Base-by-base conservation (phyloP, 2,888 invertebrate species). In the Drosophila borborema region DNA sequence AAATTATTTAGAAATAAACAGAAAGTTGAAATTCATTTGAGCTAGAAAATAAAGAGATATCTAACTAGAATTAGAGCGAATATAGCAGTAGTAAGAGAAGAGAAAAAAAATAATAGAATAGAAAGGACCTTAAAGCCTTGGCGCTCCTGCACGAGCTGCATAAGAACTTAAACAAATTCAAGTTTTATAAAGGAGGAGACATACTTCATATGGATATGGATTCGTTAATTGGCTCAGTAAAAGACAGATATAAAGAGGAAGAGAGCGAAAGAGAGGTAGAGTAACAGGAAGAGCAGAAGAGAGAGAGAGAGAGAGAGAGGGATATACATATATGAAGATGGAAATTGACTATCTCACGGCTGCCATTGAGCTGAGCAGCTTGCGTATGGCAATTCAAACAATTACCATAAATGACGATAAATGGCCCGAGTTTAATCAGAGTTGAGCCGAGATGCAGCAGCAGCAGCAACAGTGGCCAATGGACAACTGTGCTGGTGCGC, bases 371-470 rank as follows among this genome's bases (percentile, higher is more conserved):
- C 67, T 45, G 64, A 38, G 55, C 46, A 54, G 73, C 55, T 59
- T 65, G 63, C 72, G 74, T 83, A 83, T 75, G 56, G 68, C 70
- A 67, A 74, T 71, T 64, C 86, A 69, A 81, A 90, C 89, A 86
- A 86, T 90, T 89, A 84, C 85, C 77, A 80, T 87, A 87, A 86
- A 86, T 87, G 85, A 89, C 82, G 90, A 87, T 85, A 80, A 84
- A 90, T 89, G 72, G 69, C 58, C 46, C 23, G 64, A 74, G 74
- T 77, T 90, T 87, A 87, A 87, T 86, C 89, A 90, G 73, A 66
- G 74, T 55, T 69, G 60, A 81, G 80, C 62, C 54, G 18, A 31
- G 63, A 36, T 14, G 43, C 63, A 64, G 28, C 41, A 66, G 55
- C 54, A 31, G 49, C 43, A 18, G 23, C 23, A 46, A 16, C 6